These are phyloP conservation scores for Planococcus citri DNA, from an alignment of 1,140 invertebrate species.

Conservation along the genomic window DNA sequence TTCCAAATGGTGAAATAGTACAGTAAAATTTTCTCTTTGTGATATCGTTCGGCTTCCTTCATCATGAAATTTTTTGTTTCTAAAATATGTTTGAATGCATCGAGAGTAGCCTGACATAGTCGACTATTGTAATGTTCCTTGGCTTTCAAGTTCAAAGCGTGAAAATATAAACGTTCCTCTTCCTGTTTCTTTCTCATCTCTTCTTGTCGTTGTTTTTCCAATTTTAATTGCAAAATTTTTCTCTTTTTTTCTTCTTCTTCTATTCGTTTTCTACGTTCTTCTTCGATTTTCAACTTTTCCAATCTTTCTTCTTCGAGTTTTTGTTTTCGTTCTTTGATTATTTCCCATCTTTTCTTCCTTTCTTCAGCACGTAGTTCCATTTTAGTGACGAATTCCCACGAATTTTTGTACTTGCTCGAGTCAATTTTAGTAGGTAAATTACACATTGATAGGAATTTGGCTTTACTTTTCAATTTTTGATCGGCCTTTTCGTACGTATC, in stretches of 20 bases:
- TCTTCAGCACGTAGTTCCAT: constrained; percentile 10
- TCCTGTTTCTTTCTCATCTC: not conserved
- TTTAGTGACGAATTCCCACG: constrained; percentile 1
- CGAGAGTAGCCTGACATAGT: not conserved
- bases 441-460: not conserved
- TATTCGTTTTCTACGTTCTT: not conserved
- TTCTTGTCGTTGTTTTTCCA: not conserved
- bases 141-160: not conserved
- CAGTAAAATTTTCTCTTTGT: not conserved
- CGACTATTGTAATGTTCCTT: not conserved
- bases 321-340: not conserved
- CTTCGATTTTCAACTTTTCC: not conserved
- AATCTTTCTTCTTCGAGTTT: not conserved
- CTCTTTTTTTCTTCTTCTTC: constrained; percentile 4
- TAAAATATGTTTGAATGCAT: not conserved
- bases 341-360: not conserved
- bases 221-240: not conserved
- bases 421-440: not conserved
- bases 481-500: not conserved
- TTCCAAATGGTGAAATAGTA: not conserved
- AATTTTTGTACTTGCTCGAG: not conserved
- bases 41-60: not conserved
- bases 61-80: not conserved
- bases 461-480: not conserved
- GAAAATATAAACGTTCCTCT: not conserved